phyloP scores from a whole-genome alignment of 2,113 vertebrate genomes.

The Leptobrachium leishanense region DNA sequence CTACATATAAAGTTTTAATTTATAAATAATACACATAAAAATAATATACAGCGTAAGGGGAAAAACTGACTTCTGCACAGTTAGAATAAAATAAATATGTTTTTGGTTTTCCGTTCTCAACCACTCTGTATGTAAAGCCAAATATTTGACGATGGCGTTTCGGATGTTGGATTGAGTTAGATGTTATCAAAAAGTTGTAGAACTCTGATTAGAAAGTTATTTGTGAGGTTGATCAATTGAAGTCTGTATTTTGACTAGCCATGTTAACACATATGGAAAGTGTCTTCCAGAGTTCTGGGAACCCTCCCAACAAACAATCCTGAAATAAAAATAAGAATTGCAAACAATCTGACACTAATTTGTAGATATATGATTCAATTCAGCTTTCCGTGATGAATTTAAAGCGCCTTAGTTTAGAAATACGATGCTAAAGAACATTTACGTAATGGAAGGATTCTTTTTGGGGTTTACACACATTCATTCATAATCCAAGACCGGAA shows the following conservation, averaged over 20 bases:
- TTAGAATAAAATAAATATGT: too few relatives aligned
- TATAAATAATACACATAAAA: too few relatives aligned
- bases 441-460: constrained; percentile 40
- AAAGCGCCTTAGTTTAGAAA: constrained; percentile 2
- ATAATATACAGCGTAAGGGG: too few relatives aligned
- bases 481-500: constrained; percentile 18
- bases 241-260: constrained; percentile 36
- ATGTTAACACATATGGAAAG: constrained; percentile 41
- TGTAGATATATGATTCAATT: constrained; percentile 36
- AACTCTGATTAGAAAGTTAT: constrained; percentile 35
- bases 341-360: constrained; percentile 48
- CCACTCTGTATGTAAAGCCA: not conserved
- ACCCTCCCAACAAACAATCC: constrained; percentile 30
- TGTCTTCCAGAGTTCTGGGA: constrained; percentile 37
- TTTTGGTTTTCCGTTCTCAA: too few relatives aligned
- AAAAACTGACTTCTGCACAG: too few relatives aligned
- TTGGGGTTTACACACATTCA: constrained; percentile 25
- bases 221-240: constrained; percentile 21
- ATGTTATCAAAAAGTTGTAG: constrained; percentile 29
- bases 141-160: not conserved
- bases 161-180: constrained; percentile 11
- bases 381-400: constrained; percentile 27
- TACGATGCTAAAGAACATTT: constrained; percentile 23
- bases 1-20: too few relatives aligned
- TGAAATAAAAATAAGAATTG: constrained; percentile 41